These are phyloP conservation scores for Coelinius sp. DNA, from an alignment of 2,888 invertebrate species.

Conservation along the genomic window DNA sequence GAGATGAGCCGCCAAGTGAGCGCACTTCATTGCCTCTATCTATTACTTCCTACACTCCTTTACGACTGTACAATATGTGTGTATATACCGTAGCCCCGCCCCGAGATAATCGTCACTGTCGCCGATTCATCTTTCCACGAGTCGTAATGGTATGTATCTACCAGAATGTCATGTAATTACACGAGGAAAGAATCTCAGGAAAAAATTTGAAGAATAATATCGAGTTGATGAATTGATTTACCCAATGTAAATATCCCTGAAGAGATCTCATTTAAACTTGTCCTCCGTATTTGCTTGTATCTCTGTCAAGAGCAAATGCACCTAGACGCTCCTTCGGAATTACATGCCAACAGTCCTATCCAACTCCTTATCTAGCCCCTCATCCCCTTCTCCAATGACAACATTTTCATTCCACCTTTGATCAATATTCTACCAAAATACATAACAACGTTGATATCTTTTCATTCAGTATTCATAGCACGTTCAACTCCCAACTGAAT, in stretches of 20 bases:
- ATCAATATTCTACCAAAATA: neutral
- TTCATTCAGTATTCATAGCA: neutral
- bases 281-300: neutral
- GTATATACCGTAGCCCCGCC: slow-evolving; percentile 31
- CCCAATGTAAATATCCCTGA: neutral
- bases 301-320: slow-evolving; percentile 26
- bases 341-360: slow-evolving; percentile 35
- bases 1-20: slow-evolving; percentile 30
- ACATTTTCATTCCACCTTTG: neutral
- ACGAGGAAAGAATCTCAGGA: neutral
- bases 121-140: slow-evolving; percentile 28
- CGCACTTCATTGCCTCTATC: slow-evolving; percentile 10
- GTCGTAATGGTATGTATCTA: neutral
- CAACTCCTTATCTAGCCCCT: neutral
- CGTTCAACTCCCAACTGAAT: neutral
- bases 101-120: slow-evolving; percentile 26
- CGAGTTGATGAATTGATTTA: too few species aligned
- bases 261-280: neutral
- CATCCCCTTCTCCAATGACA: neutral
- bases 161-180: slow-evolving; percentile 24
- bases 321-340: slow-evolving; percentile 44
- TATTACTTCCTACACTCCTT: slow-evolving; percentile 16
- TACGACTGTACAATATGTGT: neutral
- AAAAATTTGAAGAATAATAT: too few species aligned
- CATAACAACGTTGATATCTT: neutral